Percentiles rank a stretch among this genome's conserved stretches.
Evolutionary conservation across 2,113 vertebrate genomes (phyloP).

Genomic region (Butorides virescens): DNA sequence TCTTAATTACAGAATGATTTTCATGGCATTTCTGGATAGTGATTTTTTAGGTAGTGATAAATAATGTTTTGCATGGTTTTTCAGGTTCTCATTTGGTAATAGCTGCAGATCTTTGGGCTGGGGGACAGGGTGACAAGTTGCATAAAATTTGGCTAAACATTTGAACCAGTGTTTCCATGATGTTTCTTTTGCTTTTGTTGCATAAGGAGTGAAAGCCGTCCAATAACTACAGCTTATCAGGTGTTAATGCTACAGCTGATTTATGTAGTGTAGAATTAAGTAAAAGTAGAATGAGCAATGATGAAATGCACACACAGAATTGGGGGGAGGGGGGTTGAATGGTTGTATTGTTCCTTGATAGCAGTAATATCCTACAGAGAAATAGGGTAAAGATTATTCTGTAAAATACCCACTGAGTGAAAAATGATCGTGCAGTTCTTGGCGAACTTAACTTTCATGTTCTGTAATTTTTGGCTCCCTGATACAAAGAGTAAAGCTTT

Average conservation of each 20-base stretch:
- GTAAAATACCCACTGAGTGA: not conserved
- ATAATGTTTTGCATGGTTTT: not conserved
- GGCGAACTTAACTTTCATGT: not conserved
- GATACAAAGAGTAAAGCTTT: not conserved
- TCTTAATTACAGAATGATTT: not conserved
- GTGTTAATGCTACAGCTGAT: not conserved
- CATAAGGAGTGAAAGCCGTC: not conserved
- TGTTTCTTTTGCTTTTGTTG: not conserved
- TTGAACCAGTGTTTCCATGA: not conserved
- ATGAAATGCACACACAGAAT: not conserved
- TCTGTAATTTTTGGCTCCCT: not conserved
- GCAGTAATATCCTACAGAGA: not conserved
- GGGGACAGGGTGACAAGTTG: not conserved
- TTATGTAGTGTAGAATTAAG: rapidly evolving
- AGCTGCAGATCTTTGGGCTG: not conserved
- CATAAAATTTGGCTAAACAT: not conserved
- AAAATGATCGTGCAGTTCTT: not conserved
- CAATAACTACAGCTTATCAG: not conserved
- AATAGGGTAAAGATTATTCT: not conserved
- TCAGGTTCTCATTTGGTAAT: not conserved
- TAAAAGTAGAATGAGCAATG: not conserved
- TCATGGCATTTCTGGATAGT: not conserved
- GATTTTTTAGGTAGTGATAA: not conserved
- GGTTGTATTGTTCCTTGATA: not conserved
- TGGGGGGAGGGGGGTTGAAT: not conserved